Conservation (phyloP, 2,888 invertebrate species). For the Vanessa cardui region DNA sequence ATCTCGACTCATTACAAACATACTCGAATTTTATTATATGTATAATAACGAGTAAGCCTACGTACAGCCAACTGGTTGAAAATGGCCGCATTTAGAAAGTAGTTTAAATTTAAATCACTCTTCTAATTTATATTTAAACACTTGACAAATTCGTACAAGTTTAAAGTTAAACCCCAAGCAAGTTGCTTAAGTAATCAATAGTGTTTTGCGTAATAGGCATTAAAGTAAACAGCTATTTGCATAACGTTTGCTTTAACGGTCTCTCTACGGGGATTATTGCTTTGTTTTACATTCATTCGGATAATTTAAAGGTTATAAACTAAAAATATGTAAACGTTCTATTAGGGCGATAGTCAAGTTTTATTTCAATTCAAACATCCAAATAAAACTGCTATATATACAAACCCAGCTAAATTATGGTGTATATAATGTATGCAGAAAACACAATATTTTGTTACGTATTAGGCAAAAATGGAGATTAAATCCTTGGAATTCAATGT, state of each 20-base stretch:
- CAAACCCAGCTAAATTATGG: not conserved
- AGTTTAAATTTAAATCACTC: conserved; percentile 20
- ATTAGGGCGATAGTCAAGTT: too few relatives aligned
- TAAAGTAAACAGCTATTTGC: conserved; percentile 40
- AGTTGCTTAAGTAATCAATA: conserved; percentile 39
- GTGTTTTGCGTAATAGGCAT: conserved; percentile 26
- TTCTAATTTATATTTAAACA: conserved; percentile 32
- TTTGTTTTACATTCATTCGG: conserved; percentile 32
- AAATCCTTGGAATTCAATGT: too few relatives aligned
- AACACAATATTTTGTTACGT: too few relatives aligned
- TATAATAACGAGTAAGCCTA: not conserved
- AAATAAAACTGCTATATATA: not conserved
- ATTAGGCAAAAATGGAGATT: too few relatives aligned
- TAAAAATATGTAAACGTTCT: conserved; percentile 11
- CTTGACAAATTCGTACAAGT: conserved; percentile 37
- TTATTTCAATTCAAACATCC: too few relatives aligned
- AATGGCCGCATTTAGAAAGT: conserved; percentile 10
- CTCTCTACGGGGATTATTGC: conserved; percentile 37
- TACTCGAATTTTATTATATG: too few relatives aligned
- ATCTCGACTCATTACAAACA: too few relatives aligned
- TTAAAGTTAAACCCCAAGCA: conserved; percentile 29
- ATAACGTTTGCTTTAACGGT: conserved; percentile 41
- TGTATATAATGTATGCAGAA: too few relatives aligned
- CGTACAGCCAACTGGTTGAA: not conserved
- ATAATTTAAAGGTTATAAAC: conserved; percentile 36